Conservation (phyloP, 2,888 invertebrate species). For the Eupithecia dodoneata region DNA sequence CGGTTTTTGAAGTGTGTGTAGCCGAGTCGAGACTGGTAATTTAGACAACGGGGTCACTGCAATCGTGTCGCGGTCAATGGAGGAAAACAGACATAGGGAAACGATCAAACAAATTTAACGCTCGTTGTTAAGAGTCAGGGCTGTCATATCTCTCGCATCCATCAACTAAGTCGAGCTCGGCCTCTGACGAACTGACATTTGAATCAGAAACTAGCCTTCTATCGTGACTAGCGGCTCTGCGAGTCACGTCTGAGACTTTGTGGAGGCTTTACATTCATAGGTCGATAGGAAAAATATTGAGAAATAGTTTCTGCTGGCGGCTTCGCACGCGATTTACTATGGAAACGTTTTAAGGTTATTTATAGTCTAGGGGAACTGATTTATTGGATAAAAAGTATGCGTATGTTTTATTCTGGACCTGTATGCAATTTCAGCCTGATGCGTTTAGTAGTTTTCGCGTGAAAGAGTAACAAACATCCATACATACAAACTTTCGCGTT, state of each 20-base stretch:
- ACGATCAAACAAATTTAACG: not conserved
- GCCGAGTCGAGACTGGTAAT: not conserved
- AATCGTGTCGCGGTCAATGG: not conserved
- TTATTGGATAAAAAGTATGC: no score
- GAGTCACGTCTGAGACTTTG: not conserved
- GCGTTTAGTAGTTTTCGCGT: no score
- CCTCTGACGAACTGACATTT: conserved; percentile 22
- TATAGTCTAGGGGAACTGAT: no score
- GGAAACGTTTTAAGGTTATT: no score
- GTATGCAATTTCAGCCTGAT: no score
- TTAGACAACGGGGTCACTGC: not conserved
- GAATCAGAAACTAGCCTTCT: conserved; percentile 14
- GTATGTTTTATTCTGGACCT: no score
- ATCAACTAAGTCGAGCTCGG: conserved; percentile 21
- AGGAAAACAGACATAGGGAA: not conserved
- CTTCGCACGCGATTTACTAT: no score
- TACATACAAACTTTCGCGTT: no score
- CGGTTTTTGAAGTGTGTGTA: not conserved
- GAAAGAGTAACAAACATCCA: no score
- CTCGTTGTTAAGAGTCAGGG: not conserved
- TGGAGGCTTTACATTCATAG: not conserved
- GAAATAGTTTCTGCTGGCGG: not conserved
- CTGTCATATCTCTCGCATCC: conserved; percentile 21
- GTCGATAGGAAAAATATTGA: not conserved
- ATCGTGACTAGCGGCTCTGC: conserved; percentile 18